These are phyloP conservation scores for Eriocheir sinensis DNA, from an alignment of 1,140 invertebrate genomes.

Conservation along the genomic window DNA sequence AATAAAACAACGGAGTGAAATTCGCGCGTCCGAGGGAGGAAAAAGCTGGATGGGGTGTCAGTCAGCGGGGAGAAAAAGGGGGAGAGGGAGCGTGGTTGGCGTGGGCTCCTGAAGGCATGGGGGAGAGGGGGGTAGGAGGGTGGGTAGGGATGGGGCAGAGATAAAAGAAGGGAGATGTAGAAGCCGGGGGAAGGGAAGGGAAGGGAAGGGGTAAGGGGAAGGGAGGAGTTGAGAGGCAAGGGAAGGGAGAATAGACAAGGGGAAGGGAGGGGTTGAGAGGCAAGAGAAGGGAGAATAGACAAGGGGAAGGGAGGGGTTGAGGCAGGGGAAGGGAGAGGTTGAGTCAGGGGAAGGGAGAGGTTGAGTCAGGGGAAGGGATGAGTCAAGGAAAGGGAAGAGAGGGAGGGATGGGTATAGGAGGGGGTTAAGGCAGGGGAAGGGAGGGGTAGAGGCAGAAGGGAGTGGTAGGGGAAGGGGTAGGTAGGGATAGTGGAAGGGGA, in stretches of 20 bases:
- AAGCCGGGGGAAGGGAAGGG: not conserved
- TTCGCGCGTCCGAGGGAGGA: not conserved
- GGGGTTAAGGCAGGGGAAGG: not conserved
- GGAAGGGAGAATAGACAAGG: too few relatives aligned
- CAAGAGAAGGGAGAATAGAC: too few relatives aligned
- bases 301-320: too few relatives aligned
- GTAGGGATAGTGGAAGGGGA: too few relatives aligned
- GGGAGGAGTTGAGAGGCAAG: not conserved
- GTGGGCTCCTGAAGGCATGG: not conserved
- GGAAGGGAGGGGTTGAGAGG: not conserved
- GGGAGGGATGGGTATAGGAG: not conserved
- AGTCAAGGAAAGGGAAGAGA: not conserved
- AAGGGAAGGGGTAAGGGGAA: not conserved
- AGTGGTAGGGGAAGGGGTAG: too few relatives aligned
- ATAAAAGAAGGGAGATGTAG: not conserved
- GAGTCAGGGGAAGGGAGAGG: too few relatives aligned
- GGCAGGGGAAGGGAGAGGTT: too few relatives aligned
- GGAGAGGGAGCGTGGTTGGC: not conserved
- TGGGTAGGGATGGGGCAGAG: not conserved
- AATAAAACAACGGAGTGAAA: constrained; percentile 25
- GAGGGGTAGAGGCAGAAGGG: not conserved
- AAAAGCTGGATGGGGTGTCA: not conserved
- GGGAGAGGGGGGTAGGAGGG: not conserved
- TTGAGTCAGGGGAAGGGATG: too few relatives aligned
- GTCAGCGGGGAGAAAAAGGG: not conserved